Evolutionary conservation across 2,113 vertebrate species (phyloP).

Genomic region (Sarotherodon lohbergeri): DNA sequence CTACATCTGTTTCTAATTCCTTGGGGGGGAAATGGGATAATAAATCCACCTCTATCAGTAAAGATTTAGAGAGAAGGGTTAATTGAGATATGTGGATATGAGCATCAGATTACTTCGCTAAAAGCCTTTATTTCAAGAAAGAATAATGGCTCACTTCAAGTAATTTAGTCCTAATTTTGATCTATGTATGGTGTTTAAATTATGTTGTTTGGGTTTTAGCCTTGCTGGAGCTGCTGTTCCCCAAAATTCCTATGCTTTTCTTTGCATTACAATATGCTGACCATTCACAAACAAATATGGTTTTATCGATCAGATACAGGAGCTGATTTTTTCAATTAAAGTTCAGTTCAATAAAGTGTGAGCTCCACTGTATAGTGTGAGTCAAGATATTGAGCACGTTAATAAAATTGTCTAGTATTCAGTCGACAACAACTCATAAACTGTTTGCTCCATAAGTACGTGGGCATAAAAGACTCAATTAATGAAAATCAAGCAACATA

Average conservation of each 20-base stretch:
- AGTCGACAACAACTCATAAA: not conserved
- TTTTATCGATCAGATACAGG: not conserved
- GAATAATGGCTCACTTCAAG: conserved; percentile 10
- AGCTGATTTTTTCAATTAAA: not conserved
- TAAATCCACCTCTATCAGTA: conserved; percentile 50
- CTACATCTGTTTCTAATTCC: conserved; percentile 66
- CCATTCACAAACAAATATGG: not conserved
- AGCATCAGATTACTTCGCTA: conserved; percentile 34
- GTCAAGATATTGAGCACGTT: not conserved
- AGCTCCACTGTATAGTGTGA: not conserved
- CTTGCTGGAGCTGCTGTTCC: not conserved
- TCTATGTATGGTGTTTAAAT: not conserved
- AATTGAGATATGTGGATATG: conserved; percentile 41
- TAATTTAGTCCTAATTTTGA: conserved; percentile 8
- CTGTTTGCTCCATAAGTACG: not conserved
- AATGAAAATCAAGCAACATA: not conserved
- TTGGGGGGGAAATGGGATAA: not conserved
- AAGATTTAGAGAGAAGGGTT: conserved; percentile 46
- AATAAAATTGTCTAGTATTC: not conserved
- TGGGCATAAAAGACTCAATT: not conserved
- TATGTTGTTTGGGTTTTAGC: not conserved
- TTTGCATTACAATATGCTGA: not conserved
- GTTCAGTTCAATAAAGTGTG: not conserved
- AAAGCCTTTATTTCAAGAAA: conserved; percentile 28
- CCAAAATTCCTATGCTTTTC: not conserved